Evolutionary conservation across 2,797 vertebrate genomes (phyloP).

Genomic region (Lithobates pipiens): DNA sequence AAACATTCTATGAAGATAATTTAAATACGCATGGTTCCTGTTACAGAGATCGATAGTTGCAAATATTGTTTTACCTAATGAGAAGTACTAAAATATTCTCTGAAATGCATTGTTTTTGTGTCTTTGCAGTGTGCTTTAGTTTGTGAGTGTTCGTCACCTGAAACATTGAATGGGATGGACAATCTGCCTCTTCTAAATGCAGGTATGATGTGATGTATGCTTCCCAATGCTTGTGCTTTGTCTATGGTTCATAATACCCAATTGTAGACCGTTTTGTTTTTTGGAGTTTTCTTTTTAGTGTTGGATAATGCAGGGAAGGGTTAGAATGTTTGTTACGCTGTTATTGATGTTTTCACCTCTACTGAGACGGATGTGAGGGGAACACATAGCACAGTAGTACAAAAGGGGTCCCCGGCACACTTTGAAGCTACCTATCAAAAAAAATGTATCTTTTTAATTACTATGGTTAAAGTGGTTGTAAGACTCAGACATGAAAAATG

Average conservation of each 20-base stretch:
- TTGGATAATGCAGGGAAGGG: background rate
- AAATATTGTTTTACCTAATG: too few species aligned
- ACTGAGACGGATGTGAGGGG: too few species aligned
- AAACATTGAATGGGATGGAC: conserved; percentile 79
- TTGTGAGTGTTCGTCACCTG: conserved; percentile 82
- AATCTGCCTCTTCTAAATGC: conserved; percentile 84
- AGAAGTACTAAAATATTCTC: background rate
- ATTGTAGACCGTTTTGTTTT: background rate
- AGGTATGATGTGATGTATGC: conserved; percentile 74
- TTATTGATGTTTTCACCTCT: background rate
- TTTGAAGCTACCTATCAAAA: too few species aligned
- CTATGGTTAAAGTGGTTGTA: too few species aligned
- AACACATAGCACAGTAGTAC: too few species aligned
- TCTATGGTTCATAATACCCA: background rate
- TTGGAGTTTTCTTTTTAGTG: too few species aligned
- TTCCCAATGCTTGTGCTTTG: background rate
- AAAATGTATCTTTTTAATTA: too few species aligned
- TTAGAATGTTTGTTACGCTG: background rate
- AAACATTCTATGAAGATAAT: too few species aligned
- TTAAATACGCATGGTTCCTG: background rate
- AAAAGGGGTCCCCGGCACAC: too few species aligned
- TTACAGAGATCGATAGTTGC: background rate
- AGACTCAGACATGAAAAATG: too few species aligned
- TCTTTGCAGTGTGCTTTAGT: conserved; percentile 85
- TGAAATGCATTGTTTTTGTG: background rate